Conservation (phyloP, 2,113 vertebrate species). For the Gadus macrocephalus region DNA sequence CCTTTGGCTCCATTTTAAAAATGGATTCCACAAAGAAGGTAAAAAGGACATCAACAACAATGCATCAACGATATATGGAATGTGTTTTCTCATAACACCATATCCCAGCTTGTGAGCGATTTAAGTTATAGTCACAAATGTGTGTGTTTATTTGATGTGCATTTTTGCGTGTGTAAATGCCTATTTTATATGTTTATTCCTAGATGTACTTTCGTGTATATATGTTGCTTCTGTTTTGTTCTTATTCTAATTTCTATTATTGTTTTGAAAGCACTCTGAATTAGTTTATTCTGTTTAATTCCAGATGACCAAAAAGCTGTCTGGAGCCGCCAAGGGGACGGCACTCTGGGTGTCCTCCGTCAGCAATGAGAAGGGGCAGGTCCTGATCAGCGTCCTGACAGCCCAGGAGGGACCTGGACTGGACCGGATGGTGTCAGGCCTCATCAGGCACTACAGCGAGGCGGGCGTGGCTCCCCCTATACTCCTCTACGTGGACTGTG, state of each 20-base stretch:
- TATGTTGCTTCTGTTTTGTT: neutral
- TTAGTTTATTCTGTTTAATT: neutral
- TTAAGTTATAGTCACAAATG: no score
- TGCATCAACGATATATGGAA: no score
- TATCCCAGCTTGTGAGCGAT: no score
- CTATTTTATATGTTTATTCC: no score
- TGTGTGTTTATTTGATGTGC: neutral
- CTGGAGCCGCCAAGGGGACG: conserved; percentile 1
- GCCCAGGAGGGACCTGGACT: conserved; percentile 11
- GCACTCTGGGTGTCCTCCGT: conserved; percentile 21
- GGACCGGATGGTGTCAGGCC: conserved; percentile 1
- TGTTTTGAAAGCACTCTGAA: neutral
- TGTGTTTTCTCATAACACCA: no score
- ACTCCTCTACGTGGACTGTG: conserved; percentile 15
- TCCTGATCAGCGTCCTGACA: conserved; percentile 16
- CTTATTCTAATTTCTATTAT: neutral
- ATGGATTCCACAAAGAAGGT: conserved; percentile 12
- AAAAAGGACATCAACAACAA: no score
- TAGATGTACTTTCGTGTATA: no score
- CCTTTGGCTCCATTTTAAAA: neutral
- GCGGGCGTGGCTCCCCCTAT: conserved; percentile 8
- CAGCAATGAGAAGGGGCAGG: conserved; percentile 16
- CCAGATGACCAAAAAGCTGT: conserved; percentile 23
- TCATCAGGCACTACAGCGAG: conserved; percentile 1
- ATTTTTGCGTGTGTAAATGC: neutral